Evolutionary conservation across 2,888 invertebrate species (phyloP), one percentile per base, ranked within the genome.

Genomic region (Halictus ligatus): DNA sequence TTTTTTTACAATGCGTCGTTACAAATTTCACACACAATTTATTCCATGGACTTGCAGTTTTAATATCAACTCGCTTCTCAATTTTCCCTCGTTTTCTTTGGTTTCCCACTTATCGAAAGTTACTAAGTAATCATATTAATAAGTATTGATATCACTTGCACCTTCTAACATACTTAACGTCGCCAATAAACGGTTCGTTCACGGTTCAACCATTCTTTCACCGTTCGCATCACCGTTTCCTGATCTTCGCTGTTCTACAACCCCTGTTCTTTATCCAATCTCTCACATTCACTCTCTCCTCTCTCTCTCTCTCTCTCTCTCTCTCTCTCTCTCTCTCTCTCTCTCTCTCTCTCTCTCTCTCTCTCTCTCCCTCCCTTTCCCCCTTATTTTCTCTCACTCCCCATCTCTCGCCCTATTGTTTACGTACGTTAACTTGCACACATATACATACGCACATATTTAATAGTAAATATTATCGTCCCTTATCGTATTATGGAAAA

Each of bases 401-500:
- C 21, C 25, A 21, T 18, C 54, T 67, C 0, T 43, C 15, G n/a
- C 48, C 73, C 72, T 48, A 48, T 71, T 3, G 40, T 21, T 75
- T 75, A 60, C 46, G 10, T 54, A 64, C 7, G 64, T 64, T 10
- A 69, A 69, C 77, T 75, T 72, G 43, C 18, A 81, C 80, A 58
- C 43, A 35, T 78, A 35, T 83, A 83, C 77, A 73, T 84, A 75
- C 81, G 74, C 84, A 89, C 81, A 88, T 85, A 88, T 88, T 92
- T 93, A 93, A 94, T 94, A 94, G 91, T 94, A 93, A 93, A 94
- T 94, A 94, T 94, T 92, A 93, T 94, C 92, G 89, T 92, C 88
- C 92, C 92, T 94, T 94, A 94, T 93, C 92, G 88, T 94, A 94
- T 94, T 94, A 95, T 95, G 95, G 94, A 95, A 95, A 95, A 95